These are phyloP conservation scores for Himalopsyche phryganea DNA, from an alignment of 1,140 invertebrate species.

Conservation along the genomic window DNA sequence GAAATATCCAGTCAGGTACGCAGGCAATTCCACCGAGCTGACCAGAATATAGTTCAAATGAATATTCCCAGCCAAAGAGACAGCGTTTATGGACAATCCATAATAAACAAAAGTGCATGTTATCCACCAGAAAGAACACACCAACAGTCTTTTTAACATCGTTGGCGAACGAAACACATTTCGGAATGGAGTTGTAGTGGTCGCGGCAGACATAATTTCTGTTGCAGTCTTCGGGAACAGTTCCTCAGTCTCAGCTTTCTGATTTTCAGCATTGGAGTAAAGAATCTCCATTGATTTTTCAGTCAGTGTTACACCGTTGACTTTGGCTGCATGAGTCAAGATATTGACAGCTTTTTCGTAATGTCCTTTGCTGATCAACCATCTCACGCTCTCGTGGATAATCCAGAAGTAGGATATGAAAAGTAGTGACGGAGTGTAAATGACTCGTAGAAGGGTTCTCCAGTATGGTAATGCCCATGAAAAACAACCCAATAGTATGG, in stretches of 20 bases:
- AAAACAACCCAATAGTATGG: slow-evolving; percentile 63
- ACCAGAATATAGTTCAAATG: slow-evolving; percentile 71
- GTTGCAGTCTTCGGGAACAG: neutral
- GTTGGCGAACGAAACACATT: slow-evolving; percentile 58
- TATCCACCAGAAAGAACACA: slow-evolving; percentile 69
- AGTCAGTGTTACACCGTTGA: slow-evolving; percentile 62
- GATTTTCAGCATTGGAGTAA: slow-evolving; percentile 43
- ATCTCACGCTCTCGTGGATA: slow-evolving; percentile 67
- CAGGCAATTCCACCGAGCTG: slow-evolving; percentile 67
- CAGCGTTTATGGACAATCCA: slow-evolving; percentile 77
- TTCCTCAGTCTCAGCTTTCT: slow-evolving; percentile 35
- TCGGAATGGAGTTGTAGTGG: slow-evolving; percentile 41
- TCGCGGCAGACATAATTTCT: slow-evolving; percentile 31
- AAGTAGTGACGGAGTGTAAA: slow-evolving; percentile 66
- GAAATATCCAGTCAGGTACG: slow-evolving; percentile 63
- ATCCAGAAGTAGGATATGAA: slow-evolving; percentile 63
- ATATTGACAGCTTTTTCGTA: slow-evolving; percentile 61
- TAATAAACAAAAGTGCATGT: slow-evolving; percentile 77
- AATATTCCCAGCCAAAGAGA: slow-evolving; percentile 64
- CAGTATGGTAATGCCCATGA: slow-evolving; percentile 70
- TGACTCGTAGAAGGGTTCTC: slow-evolving; percentile 64
- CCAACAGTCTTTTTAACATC: slow-evolving; percentile 61
- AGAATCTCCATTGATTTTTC: slow-evolving; percentile 54
- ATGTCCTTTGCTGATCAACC: slow-evolving; percentile 71
- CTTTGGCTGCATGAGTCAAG: slow-evolving; percentile 59